These are phyloP conservation scores for Siniperca undulata DNA, from an alignment of 2,797 vertebrate genomes.

Conservation along the genomic window DNA sequence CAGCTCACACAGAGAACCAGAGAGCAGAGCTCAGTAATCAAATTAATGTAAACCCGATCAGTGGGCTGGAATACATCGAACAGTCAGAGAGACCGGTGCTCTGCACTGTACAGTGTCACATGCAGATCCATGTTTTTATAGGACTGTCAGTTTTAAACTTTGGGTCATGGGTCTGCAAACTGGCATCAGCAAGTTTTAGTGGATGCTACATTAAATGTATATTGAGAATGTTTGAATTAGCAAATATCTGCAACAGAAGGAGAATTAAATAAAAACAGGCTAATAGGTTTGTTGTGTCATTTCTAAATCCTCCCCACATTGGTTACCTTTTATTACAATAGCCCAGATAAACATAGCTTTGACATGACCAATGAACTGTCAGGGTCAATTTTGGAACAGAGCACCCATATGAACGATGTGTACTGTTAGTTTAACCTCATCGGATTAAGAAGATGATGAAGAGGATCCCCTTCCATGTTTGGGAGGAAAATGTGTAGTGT, in stretches of 20 bases:
- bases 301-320: too few species aligned
- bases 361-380: background rate
- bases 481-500: background rate
- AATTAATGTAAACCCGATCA: constrained; percentile 45
- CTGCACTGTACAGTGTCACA: constrained; percentile 16
- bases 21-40: constrained; percentile 41
- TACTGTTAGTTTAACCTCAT: background rate
- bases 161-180: background rate
- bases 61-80: constrained; percentile 15
- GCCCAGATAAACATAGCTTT: background rate
- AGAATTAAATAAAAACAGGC: background rate
- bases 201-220: background rate
- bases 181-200: background rate
- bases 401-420: background rate
- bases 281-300: too few species aligned
- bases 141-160: background rate
- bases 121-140: constrained; percentile 2
- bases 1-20: constrained; percentile 15
- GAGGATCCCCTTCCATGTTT: background rate
- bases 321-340: background rate
- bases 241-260: background rate
- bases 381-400: background rate
- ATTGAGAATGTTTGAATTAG: background rate
- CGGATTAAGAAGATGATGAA: background rate
- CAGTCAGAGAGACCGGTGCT: constrained; percentile 16